phyloP scores from a whole-genome alignment of 2,888 invertebrate genomes.

The Brenthis daphne region DNA sequence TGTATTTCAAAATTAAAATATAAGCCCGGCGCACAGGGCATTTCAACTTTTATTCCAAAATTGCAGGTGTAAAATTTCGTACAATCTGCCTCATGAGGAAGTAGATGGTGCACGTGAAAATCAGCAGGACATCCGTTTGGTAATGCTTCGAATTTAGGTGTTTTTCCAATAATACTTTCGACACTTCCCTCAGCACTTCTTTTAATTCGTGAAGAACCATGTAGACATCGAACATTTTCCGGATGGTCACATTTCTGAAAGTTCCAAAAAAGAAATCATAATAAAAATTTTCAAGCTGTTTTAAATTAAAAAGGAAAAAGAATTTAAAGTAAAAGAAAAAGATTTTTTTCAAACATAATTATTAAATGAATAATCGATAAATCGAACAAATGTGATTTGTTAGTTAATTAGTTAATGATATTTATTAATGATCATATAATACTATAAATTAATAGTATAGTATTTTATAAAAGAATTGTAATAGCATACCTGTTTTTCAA shows the following conservation, averaged over 20 bases:
- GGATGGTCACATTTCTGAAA: conserved; percentile 47
- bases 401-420: too few relatives aligned
- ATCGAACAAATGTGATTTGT: too few relatives aligned
- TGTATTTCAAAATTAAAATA: conserved; percentile 52
- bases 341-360: too few relatives aligned
- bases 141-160: not conserved
- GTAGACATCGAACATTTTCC: conserved; percentile 41
- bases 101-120: conserved; percentile 46
- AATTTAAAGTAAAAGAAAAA: too few relatives aligned
- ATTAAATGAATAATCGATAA: too few relatives aligned
- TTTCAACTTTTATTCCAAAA: conserved; percentile 48
- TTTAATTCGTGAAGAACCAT: not conserved
- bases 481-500: conserved; percentile 43
- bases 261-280: too few relatives aligned
- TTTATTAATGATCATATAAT: too few relatives aligned
- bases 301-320: too few relatives aligned
- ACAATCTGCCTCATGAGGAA: conserved; percentile 59
- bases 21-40: conserved; percentile 48
- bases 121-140: conserved; percentile 57
- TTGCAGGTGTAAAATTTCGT: conserved; percentile 53
- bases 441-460: too few relatives aligned
- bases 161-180: not conserved
- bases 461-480: not conserved
- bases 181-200: not conserved
- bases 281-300: too few relatives aligned